Evolutionary conservation across 2,113 vertebrate species (phyloP).

Genomic region (Acanthisitta chloris): DNA sequence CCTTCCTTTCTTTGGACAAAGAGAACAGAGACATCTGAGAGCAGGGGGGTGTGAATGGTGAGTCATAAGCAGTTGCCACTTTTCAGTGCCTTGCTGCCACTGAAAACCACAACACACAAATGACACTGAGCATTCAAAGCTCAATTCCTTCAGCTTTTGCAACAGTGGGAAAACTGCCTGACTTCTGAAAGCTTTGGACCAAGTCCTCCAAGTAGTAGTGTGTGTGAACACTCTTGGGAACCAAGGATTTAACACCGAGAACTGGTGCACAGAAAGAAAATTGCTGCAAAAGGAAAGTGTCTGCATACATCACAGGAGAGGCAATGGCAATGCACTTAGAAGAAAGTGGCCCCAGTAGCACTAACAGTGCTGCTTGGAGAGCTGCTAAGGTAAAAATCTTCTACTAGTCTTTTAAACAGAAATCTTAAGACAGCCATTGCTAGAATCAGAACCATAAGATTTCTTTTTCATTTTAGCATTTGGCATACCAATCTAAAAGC

Average conservation of each 20-base stretch:
- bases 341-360: background rate
- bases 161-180: background rate
- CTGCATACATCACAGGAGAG: accelerated
- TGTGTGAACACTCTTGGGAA: background rate
- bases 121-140: background rate
- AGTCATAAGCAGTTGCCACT: slow-evolving; percentile 11
- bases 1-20: background rate
- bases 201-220: background rate
- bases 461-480: background rate
- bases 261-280: background rate
- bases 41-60: background rate
- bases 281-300: background rate
- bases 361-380: background rate
- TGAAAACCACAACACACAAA: background rate
- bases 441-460: background rate
- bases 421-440: background rate
- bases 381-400: background rate
- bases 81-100: background rate
- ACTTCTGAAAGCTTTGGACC: background rate
- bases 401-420: background rate
- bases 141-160: background rate
- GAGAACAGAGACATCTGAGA: background rate
- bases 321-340: accelerated
- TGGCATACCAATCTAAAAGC: background rate
- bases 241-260: background rate